A percentile compares a stretch with the other conserved stretches of the same genome.
Conservation (phyloP, 2,888 invertebrate species). For the Macaria liturata region DNA sequence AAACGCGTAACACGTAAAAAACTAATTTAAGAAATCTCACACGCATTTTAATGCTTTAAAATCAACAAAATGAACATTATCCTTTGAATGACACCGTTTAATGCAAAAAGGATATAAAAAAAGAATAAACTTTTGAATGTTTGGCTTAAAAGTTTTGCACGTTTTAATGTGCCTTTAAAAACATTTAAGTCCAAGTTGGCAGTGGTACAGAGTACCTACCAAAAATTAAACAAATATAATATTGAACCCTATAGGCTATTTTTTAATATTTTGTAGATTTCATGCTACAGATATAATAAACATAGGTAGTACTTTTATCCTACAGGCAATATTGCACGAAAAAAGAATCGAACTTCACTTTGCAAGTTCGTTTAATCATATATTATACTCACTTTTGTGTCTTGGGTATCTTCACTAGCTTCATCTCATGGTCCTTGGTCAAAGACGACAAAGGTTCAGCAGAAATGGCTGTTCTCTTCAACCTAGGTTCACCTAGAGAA, state of each 20-base stretch:
- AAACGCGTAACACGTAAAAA: conserved; percentile 1
- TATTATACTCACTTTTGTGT: conserved; percentile 79
- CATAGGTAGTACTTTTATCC: too few species aligned
- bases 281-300: too few species aligned
- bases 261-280: too few species aligned
- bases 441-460: conserved; percentile 90
- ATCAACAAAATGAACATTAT: conserved; percentile 1
- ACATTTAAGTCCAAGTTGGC: too few species aligned
- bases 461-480: conserved; percentile 89
- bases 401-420: conserved; percentile 88
- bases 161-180: conserved; percentile 1
- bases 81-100: conserved; percentile 12
- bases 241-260: too few species aligned
- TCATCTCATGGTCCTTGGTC: conserved; percentile 82
- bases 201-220: too few species aligned
- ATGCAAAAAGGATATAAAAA: conserved; percentile 7
- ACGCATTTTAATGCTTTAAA: not conserved
- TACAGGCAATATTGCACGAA: too few species aligned
- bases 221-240: too few species aligned
- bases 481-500: conserved; percentile 83
- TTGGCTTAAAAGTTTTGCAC: conserved; percentile 4
- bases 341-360: too few species aligned
- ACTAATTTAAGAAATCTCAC: conserved; percentile 13
- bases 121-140: conserved; percentile 17
- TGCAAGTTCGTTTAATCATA: too few species aligned